phyloP scores from a whole-genome alignment of 1,140 invertebrate genomes.

The Cepaea nemoralis region DNA sequence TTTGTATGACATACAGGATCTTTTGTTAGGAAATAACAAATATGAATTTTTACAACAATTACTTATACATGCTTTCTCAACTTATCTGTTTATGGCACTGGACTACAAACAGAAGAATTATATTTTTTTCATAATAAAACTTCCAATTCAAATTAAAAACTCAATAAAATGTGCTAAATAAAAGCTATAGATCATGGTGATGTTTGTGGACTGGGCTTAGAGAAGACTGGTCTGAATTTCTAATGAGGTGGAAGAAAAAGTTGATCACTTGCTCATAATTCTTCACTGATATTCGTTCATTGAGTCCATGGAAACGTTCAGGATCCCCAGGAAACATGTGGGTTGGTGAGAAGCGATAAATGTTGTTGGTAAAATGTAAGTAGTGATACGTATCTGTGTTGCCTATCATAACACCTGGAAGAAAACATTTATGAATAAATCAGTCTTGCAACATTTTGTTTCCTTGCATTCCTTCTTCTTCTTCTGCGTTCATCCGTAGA shows the following conservation, averaged over 20 bases:
- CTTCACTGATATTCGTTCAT: slow-evolving; percentile 74
- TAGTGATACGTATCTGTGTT: slow-evolving; percentile 77
- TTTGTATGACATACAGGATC: too few species aligned
- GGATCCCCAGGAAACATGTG: slow-evolving; percentile 71
- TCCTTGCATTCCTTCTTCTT: too few species aligned
- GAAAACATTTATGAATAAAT: background rate
- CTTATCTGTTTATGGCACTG: too few species aligned
- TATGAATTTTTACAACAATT: too few species aligned
- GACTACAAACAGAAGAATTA: too few species aligned
- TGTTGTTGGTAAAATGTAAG: slow-evolving; percentile 71
- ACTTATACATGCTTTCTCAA: too few species aligned
- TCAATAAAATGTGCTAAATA: too few species aligned
- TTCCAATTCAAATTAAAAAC: too few species aligned
- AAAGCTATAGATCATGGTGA: slow-evolving; percentile 50
- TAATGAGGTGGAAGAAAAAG: slow-evolving; percentile 75
- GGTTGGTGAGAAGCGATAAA: slow-evolving; percentile 75
- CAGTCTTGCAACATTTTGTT: background rate
- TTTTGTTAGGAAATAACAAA: too few species aligned
- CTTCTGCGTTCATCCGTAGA: too few species aligned
- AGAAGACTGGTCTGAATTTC: slow-evolving; percentile 71
- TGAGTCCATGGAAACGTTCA: slow-evolving; percentile 74
- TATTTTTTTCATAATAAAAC: too few species aligned
- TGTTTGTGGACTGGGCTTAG: slow-evolving; percentile 50
- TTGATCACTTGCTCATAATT: slow-evolving; percentile 74
- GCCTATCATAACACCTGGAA: slow-evolving; percentile 72